phyloP scores from a whole-genome alignment of 2,888 invertebrate species.

The Adelognathus sp. region DNA sequence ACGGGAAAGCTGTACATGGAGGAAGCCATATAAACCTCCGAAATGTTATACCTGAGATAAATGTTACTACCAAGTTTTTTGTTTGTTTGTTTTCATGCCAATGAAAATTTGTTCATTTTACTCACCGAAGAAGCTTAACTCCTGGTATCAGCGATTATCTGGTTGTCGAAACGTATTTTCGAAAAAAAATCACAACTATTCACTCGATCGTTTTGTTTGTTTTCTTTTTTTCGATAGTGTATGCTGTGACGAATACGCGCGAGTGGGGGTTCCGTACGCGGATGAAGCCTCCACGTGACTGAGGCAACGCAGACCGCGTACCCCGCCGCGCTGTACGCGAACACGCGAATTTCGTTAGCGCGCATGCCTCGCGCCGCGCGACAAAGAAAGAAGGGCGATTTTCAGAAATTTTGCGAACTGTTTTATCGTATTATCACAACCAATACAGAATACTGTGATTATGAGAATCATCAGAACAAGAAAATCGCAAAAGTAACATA shows the following conservation, averaged over 20 bases:
- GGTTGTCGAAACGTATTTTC: background rate
- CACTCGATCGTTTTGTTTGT: constrained; percentile 36
- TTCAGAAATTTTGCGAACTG: background rate
- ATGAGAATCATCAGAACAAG: too few species aligned
- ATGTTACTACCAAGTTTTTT: too few species aligned
- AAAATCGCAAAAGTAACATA: too few species aligned
- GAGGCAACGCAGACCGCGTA: constrained; percentile 62
- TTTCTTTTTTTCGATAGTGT: too few species aligned
- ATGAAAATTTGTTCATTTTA: background rate
- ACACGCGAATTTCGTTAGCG: constrained; percentile 66
- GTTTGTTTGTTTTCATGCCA: too few species aligned
- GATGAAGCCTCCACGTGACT: constrained; percentile 76
- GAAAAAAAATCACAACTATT: constrained; percentile 50
- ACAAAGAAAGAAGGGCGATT: constrained; percentile 8
- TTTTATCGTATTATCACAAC: too few species aligned
- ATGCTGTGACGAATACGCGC: constrained; percentile 27
- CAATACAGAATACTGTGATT: too few species aligned
- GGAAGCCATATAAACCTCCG: too few species aligned
- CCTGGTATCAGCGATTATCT: background rate
- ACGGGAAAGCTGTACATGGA: too few species aligned
- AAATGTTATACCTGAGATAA: too few species aligned
- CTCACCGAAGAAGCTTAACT: constrained; percentile 14
- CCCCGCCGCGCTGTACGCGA: constrained; percentile 63
- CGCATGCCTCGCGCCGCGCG: constrained; percentile 65
- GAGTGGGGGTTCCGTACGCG: constrained; percentile 67